phyloP scores from a whole-genome alignment of 30 jellyfish, hydroid and myxozoan genomes.

The Aurelia sp. region DNA sequence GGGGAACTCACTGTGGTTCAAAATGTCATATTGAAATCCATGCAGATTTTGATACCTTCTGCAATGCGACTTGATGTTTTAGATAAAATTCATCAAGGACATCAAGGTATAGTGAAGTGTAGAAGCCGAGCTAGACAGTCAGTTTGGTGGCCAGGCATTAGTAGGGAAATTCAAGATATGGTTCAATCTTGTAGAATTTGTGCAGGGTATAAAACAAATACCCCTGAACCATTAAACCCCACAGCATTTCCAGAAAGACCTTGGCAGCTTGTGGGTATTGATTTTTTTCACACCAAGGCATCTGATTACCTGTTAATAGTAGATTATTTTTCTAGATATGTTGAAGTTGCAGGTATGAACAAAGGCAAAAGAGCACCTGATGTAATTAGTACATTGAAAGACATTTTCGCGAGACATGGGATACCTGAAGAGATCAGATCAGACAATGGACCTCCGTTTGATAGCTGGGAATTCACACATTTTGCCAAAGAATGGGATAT shows the following conservation, averaged over 20 bases:
- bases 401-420: background rate
- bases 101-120: no score
- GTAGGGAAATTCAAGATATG: conserved; percentile 37
- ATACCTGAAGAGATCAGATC: no score
- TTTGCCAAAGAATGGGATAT: conserved; percentile 16
- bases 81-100: no score
- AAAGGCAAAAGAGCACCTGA: background rate
- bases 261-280: conserved; percentile 16
- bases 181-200: conserved; percentile 44
- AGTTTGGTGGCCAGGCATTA: conserved; percentile 70
- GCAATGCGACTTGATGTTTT: conserved; percentile 41
- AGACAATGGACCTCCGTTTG: no score
- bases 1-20: conserved; percentile 35
- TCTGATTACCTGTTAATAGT: conserved; percentile 5
- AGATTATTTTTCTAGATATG: no score
- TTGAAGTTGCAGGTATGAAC: no score
- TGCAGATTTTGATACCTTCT: conserved; percentile 66
- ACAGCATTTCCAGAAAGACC: background rate
- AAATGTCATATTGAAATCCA: conserved; percentile 34
- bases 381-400: background rate
- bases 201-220: background rate
- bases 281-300: background rate
- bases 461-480: no score
- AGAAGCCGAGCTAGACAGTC: conserved; percentile 40
- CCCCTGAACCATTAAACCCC: background rate